phyloP scores from a whole-genome alignment of 2,888 invertebrate genomes.

The Desoria tigrina region DNA sequence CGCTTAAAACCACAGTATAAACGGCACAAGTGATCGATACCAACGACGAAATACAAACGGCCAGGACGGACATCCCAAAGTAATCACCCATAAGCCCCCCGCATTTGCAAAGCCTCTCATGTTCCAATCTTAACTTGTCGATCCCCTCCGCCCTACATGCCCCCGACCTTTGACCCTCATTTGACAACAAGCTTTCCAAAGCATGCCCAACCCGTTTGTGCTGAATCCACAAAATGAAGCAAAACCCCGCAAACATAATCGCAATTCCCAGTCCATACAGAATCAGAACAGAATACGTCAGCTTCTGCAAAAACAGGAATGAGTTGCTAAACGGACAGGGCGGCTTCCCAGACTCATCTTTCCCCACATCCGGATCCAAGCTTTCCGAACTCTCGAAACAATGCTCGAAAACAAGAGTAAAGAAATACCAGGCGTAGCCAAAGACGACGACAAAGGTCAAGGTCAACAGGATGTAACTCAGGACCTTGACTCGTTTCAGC shows the following conservation, averaged over 20 bases:
- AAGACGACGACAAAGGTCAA: not conserved
- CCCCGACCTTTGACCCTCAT: no score
- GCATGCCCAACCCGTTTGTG: slow-evolving; percentile 22
- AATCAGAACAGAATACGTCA: not conserved
- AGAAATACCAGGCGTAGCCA: not conserved
- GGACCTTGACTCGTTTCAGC: no score
- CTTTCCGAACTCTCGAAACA: not conserved
- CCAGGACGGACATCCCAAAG: slow-evolving; percentile 28
- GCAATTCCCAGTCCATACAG: slow-evolving; percentile 15
- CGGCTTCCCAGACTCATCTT: no score
- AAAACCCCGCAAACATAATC: slow-evolving; percentile 27
- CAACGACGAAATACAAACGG: slow-evolving; percentile 19
- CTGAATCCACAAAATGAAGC: slow-evolving; percentile 25
- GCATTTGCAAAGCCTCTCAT: slow-evolving; percentile 22
- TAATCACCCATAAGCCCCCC: slow-evolving; percentile 24
- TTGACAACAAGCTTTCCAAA: slow-evolving; percentile 14
- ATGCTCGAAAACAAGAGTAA: not conserved
- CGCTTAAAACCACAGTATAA: slow-evolving; percentile 23
- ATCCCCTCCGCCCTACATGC: not conserved
- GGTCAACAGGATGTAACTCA: not conserved
- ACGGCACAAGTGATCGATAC: slow-evolving; percentile 28
- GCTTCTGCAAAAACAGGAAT: not conserved
- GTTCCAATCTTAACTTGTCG: slow-evolving; percentile 21
- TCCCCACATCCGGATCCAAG: no score
- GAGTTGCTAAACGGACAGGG: not conserved